Base-by-base conservation (phyloP, 2,797 vertebrate species). In the Podargus strigoides region DNA sequence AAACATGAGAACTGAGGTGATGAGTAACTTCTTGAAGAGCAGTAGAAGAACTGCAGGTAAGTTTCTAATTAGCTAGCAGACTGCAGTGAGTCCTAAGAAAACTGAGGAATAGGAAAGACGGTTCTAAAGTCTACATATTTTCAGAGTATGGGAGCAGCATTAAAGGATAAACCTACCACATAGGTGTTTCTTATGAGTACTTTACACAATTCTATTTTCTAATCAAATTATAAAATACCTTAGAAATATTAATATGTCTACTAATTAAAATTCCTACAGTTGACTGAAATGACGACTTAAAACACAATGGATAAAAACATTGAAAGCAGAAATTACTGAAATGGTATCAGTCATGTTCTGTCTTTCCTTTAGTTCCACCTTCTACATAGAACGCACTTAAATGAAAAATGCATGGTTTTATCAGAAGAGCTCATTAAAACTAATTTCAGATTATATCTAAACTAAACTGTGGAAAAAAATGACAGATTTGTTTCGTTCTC, bases 381-480 rank as follows among this genome's bases (percentile, higher is more conserved):
- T 95, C 78, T 82, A 37, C 67, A 73, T 34, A 79, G 75, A 85
- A 92, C 46, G 42, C 62, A 59, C 91, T 95, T 72, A 60, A 74
- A 84, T 72, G 44, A 91, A 85, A 90, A 84, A 87, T 76, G 21
- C 76, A 91, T 92, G 46, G 20, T 34, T 90, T 84, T 93, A 93
- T 95, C 80, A 89, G 70, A 64, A 7, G 3, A 94, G 36, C 59
- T 94, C 50, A 3, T 91, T 95, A 94, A 90, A 93, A 86, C 24
- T 89, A 89, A 96, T 94, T 85, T 87, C 77, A 96, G 68, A 94
- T 87, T 93, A 96, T 92, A 84, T 92, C 83, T 93, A 96, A 91
- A 89, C 39, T 79, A 91, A 92, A 49, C 14, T 68, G 59, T 68
- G 80, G 15, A 30, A 76, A 63, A 68, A 96, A 95, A 82, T 82